These are phyloP conservation scores for Hyperoodon ampullatus DNA, from an alignment of 2,113 vertebrate genomes.

Conservation along the genomic window DNA sequence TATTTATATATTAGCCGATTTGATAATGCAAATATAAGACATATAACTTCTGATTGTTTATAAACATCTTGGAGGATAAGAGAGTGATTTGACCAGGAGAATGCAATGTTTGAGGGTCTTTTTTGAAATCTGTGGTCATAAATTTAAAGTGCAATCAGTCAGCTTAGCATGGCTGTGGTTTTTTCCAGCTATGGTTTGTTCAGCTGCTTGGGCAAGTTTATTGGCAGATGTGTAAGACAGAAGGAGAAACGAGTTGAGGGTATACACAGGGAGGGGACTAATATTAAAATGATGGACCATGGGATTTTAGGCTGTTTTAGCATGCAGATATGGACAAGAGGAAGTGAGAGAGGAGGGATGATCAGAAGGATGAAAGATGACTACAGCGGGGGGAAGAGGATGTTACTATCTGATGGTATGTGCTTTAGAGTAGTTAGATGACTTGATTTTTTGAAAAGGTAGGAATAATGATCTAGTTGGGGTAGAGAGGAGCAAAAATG, in stretches of 20 bases:
- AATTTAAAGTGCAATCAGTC: background rate
- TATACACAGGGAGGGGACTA: background rate
- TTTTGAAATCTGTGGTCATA: background rate
- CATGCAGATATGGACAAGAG: background rate
- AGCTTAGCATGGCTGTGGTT: background rate
- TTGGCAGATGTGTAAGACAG: background rate
- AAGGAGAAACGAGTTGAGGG: background rate
- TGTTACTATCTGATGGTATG: background rate
- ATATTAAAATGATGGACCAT: background rate
- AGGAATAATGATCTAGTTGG: background rate
- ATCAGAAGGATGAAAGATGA: background rate
- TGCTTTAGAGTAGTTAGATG: background rate
- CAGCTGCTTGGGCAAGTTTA: background rate
- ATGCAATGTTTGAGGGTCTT: background rate
- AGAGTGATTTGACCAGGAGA: background rate
- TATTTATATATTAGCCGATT: background rate
- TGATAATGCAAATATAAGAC: background rate
- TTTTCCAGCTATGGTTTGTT: background rate
- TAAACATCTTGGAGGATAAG: background rate
- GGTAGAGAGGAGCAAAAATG: background rate
- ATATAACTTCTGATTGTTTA: background rate
- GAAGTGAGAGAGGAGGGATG: background rate
- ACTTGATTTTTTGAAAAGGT: background rate
- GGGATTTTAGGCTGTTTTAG: background rate
- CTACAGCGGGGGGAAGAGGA: accelerated